A percentile compares a stretch with the other conserved stretches of the same genome.
Evolutionary conservation across 2,113 vertebrate species (phyloP).

Genomic region (Dromas ardeola): DNA sequence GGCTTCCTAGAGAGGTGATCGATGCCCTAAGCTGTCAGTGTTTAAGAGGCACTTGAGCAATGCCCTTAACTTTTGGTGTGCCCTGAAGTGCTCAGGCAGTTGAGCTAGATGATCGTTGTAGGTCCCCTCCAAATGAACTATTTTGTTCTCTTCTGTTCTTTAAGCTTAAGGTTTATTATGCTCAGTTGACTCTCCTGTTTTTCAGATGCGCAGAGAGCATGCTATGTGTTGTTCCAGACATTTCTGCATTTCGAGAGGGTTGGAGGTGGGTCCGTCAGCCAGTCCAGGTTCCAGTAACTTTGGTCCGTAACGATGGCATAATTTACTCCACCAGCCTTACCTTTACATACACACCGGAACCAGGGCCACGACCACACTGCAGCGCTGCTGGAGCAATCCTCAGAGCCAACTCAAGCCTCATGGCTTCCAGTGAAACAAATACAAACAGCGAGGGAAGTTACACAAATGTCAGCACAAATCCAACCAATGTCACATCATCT

Average conservation of each 20-base stretch:
- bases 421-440: constrained; percentile 83
- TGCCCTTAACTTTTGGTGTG: background rate
- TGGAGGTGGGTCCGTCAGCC: constrained; percentile 99
- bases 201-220: constrained; percentile 96
- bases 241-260: constrained; percentile 98
- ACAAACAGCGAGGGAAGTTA: constrained; percentile 84
- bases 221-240: constrained; percentile 98
- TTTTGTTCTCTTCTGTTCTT: background rate
- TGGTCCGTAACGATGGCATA: constrained; percentile 97
- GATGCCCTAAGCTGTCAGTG: background rate
- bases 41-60: background rate
- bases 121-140: background rate
- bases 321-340: constrained; percentile 99
- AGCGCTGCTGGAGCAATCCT: constrained; percentile 96
- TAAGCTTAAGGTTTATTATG: background rate
- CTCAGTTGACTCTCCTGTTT: background rate
- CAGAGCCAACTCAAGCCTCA: constrained; percentile 86
- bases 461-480: constrained; percentile 84
- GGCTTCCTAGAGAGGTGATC: background rate
- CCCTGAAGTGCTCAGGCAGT: background rate
- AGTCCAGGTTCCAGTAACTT: constrained; percentile 97
- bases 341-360: constrained; percentile 98
- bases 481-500: constrained; percentile 88
- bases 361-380: constrained; percentile 96
- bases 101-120: background rate